A percentile compares a stretch with the other conserved stretches of the same genome.
Evolutionary conservation across 2,113 vertebrate genomes (phyloP).

Genomic region (Psilopsiagon aurifrons): DNA sequence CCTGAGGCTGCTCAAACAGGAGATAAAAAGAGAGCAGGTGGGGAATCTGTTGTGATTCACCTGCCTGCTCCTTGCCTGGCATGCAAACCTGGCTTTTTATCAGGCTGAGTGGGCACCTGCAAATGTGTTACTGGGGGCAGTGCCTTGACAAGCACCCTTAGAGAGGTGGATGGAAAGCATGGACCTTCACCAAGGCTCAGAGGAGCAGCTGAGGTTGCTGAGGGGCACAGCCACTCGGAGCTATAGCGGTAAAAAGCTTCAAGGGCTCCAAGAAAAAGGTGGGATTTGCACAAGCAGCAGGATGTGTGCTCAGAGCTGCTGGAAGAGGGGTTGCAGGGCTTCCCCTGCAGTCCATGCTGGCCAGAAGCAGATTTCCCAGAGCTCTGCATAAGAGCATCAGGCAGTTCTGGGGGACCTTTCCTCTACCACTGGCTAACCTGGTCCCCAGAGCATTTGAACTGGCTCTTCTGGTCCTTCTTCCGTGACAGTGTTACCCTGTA

Average conservation of each 20-base stretch:
- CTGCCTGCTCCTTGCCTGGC: not conserved
- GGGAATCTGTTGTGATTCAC: not conserved
- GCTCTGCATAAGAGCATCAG: not conserved
- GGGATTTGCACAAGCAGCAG: not conserved
- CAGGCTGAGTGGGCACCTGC: not conserved
- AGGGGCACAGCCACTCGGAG: not conserved
- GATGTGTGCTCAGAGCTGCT: not conserved
- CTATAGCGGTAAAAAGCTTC: not conserved
- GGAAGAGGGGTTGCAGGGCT: not conserved
- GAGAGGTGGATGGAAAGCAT: accelerated
- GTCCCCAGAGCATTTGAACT: not conserved
- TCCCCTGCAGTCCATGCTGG: not conserved
- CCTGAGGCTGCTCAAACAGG: not conserved
- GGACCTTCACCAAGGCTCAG: not conserved
- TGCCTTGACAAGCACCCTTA: not conserved
- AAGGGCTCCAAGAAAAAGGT: not conserved
- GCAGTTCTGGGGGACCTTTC: not conserved
- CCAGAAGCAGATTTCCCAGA: not conserved
- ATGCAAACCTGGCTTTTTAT: not conserved
- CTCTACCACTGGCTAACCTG: not conserved
- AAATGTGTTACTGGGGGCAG: not conserved
- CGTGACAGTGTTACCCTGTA: not conserved
- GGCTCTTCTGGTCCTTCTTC: not conserved
- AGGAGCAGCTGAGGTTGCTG: not conserved
- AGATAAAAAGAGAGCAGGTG: not conserved